phyloP scores from a whole-genome alignment of 2,113 vertebrate genomes.

The Notarius quadriscutis region DNA sequence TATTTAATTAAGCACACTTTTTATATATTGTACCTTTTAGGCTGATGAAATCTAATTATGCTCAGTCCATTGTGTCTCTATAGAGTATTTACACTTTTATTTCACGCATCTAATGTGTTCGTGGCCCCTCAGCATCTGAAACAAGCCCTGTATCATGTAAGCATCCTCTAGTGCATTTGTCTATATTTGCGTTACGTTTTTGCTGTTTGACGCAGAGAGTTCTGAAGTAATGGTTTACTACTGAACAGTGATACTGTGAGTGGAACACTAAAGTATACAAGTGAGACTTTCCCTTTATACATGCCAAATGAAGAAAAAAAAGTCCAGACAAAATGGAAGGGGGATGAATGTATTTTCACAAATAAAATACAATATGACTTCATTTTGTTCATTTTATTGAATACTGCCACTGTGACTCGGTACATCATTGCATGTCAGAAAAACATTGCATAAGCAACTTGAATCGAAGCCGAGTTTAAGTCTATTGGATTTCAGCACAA shows the following conservation, averaged over 20 bases:
- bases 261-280: constrained; percentile 48
- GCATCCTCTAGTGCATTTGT: constrained; percentile 25
- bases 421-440: constrained; percentile 62
- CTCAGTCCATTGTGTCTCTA: neutral
- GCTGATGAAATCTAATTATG: neutral
- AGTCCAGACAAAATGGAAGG: constrained; percentile 60
- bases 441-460: constrained; percentile 37
- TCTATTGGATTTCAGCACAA: constrained; percentile 32
- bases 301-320: constrained; percentile 55
- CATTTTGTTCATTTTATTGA: constrained; percentile 53
- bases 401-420: constrained; percentile 49
- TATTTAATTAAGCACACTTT: neutral
- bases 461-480: constrained; percentile 41
- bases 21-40: constrained; percentile 29
- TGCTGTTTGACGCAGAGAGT: constrained; percentile 30
- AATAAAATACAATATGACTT: constrained; percentile 60
- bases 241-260: constrained; percentile 54
- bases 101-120: constrained; percentile 22
- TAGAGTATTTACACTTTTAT: neutral
- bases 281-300: constrained; percentile 44
- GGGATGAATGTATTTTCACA: constrained; percentile 53
- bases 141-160: neutral
- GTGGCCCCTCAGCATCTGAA: neutral
- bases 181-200: constrained; percentile 38
- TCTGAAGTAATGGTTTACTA: constrained; percentile 49